phyloP scores from a whole-genome alignment of 1,140 invertebrate species.

The Drosophila jambulina region DNA sequence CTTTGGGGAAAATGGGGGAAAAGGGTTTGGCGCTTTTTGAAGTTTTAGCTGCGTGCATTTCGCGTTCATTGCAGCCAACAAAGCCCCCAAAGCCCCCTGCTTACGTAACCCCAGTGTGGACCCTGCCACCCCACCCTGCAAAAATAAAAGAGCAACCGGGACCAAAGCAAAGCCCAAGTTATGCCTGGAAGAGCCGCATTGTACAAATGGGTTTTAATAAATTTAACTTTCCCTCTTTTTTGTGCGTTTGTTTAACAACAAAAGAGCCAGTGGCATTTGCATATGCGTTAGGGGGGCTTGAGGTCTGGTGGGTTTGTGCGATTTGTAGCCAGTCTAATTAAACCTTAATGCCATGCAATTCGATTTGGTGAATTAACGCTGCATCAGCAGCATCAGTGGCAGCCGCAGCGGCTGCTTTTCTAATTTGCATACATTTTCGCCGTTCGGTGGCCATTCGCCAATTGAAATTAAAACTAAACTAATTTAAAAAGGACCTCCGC shows the following conservation, averaged over 20 bases:
- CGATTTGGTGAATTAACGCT: slow-evolving; percentile 73
- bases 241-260: slow-evolving; percentile 39
- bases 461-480: slow-evolving; percentile 74
- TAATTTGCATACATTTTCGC: slow-evolving; percentile 71
- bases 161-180: slow-evolving; percentile 50
- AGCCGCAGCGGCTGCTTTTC: slow-evolving; percentile 44
- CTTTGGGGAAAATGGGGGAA: slow-evolving; percentile 5
- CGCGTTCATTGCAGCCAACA: slow-evolving; percentile 67
- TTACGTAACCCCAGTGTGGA: slow-evolving; percentile 27
- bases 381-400: slow-evolving; percentile 2
- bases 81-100: slow-evolving; percentile 41
- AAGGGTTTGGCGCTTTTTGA: slow-evolving; percentile 60
- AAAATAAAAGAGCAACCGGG: background rate
- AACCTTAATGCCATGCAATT: slow-evolving; percentile 72
- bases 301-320: slow-evolving; percentile 19
- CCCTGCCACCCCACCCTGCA: background rate
- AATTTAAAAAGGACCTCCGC: slow-evolving; percentile 50
- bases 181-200: slow-evolving; percentile 62
- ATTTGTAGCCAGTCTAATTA: slow-evolving; percentile 57
- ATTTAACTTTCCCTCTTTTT: slow-evolving; percentile 56
- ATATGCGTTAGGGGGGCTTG: slow-evolving; percentile 8
- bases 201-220: slow-evolving; percentile 77
- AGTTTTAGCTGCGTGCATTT: slow-evolving; percentile 75
- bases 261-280: slow-evolving; percentile 33
- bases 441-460: slow-evolving; percentile 33